Conservation (phyloP, 2,888 invertebrate species). For the Arrhopalites spinosus region DNA sequence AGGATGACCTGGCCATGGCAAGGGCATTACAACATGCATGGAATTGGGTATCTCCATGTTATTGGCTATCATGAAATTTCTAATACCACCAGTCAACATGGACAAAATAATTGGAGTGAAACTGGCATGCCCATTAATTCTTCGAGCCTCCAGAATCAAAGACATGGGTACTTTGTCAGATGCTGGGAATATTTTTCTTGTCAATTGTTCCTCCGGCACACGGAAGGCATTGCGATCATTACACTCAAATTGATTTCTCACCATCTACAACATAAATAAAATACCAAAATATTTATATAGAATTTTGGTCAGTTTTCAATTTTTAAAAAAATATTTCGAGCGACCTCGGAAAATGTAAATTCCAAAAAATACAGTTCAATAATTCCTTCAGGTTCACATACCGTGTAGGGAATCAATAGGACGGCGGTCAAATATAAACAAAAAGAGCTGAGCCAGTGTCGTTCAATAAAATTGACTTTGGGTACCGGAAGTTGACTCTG, state of each 20-base stretch:
- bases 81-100: slow-evolving; percentile 45
- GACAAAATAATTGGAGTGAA: too few relatives aligned
- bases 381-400: too few relatives aligned
- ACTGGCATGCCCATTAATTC: slow-evolving; percentile 31
- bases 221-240: slow-evolving; percentile 43
- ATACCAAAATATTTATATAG: slow-evolving; percentile 32
- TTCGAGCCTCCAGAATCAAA: slow-evolving; percentile 35
- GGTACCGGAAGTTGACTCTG: slow-evolving; percentile 40
- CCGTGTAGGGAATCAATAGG: too few relatives aligned
- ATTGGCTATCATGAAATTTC: slow-evolving; percentile 47
- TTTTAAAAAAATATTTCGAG: too few relatives aligned
- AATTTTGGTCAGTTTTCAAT: too few relatives aligned
- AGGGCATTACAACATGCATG: slow-evolving; percentile 44
- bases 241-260: slow-evolving; percentile 39
- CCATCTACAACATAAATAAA: slow-evolving; percentile 40
- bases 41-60: slow-evolving; percentile 42
- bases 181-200: slow-evolving; percentile 31
- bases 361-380: too few relatives aligned
- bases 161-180: slow-evolving; percentile 38
- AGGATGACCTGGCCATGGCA: slow-evolving; percentile 48
- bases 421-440: too few relatives aligned
- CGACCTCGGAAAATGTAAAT: too few relatives aligned
- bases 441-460: slow-evolving; percentile 25
- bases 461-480: slow-evolving; percentile 34
- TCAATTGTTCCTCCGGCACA: slow-evolving; percentile 35